phyloP scores from a whole-genome alignment of 2,797 vertebrate species.

The Danio aesculapii region DNA sequence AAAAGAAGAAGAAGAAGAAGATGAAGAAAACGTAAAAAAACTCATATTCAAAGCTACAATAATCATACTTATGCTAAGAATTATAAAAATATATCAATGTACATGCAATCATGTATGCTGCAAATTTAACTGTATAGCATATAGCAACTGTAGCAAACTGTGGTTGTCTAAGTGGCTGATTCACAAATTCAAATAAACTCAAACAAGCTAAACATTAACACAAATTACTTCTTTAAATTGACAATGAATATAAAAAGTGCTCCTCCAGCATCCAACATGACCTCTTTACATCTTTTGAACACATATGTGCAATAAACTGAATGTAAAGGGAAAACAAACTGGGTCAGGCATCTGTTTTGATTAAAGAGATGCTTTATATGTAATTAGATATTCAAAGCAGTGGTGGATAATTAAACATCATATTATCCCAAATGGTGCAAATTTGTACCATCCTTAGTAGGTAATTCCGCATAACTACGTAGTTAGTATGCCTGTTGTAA shows the following conservation, averaged over 20 bases:
- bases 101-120: too few relatives aligned
- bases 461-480: constrained; percentile 55
- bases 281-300: constrained; percentile 48
- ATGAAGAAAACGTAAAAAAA: too few relatives aligned
- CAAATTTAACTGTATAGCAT: constrained; percentile 69
- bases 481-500: constrained; percentile 58
- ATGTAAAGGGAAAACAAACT: constrained; percentile 33
- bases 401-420: constrained; percentile 39
- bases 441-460: constrained; percentile 66
- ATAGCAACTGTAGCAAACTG: constrained; percentile 74
- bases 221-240: constrained; percentile 75
- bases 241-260: constrained; percentile 45
- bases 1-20: too few relatives aligned
- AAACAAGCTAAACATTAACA: constrained; percentile 72
- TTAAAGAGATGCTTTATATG: constrained; percentile 42
- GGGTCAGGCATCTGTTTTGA: constrained; percentile 31
- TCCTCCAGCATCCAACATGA: constrained; percentile 47
- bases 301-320: constrained; percentile 41
- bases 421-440: constrained; percentile 51
- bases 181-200: constrained; percentile 75
- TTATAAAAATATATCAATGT: too few relatives aligned
- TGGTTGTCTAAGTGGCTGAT: constrained; percentile 60
- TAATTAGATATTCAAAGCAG: constrained; percentile 36
- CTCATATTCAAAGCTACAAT: too few relatives aligned
- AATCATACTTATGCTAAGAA: too few relatives aligned